Conservation (phyloP, 2,888 invertebrate genomes). For the Julus scandinavius region DNA sequence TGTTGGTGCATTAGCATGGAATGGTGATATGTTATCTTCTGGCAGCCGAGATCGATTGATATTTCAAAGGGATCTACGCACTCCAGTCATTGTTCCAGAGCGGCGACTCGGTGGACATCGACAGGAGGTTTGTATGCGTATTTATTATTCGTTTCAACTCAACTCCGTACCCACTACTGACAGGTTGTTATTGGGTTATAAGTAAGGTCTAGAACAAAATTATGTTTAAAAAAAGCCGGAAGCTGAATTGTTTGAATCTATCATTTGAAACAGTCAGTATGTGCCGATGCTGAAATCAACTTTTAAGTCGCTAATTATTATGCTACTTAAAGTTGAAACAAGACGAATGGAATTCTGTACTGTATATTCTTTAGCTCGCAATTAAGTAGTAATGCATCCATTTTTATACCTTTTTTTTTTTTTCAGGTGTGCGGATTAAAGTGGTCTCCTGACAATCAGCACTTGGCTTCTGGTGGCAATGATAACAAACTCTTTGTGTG, state of each 20-base stretch:
- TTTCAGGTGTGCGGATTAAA: conserved; percentile 86
- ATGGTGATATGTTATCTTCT: conserved; percentile 94
- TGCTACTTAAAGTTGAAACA: no score
- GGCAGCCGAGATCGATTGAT: conserved; percentile 95
- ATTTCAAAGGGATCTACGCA: conserved; percentile 91
- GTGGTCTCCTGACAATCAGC: conserved; percentile 98
- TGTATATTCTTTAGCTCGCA: not conserved
- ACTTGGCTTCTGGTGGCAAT: conserved; percentile 97
- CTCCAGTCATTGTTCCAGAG: conserved; percentile 79
- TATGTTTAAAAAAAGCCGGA: no score
- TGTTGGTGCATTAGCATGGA: conserved; percentile 90
- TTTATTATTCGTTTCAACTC: no score
- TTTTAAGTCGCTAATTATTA: no score
- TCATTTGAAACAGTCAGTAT: no score
- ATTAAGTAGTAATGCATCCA: conserved; percentile 8
- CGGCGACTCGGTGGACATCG: conserved; percentile 89
- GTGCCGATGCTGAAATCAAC: no score
- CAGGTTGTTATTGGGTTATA: no score
- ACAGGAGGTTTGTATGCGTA: conserved; percentile 79
- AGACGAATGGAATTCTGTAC: not conserved
- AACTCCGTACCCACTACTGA: no score
- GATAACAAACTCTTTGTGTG: conserved; percentile 96
- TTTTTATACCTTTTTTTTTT: conserved; percentile 50
- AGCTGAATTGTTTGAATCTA: no score
- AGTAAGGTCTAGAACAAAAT: no score